Conservation (phyloP, 2,797 vertebrate species). For the Leptatherina wallacei region DNA sequence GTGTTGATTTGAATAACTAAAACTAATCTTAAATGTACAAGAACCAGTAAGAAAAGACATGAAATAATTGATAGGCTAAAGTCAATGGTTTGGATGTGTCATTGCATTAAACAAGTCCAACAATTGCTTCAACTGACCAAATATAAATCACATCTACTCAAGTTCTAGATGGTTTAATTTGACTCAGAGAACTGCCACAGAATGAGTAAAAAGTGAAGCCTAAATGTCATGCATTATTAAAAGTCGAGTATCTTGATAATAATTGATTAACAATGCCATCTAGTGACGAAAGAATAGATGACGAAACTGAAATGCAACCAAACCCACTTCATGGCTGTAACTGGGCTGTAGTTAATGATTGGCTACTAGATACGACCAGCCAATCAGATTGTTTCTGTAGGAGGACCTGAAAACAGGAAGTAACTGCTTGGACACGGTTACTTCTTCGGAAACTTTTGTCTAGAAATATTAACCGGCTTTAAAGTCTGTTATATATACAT, state of each 20-base stretch:
- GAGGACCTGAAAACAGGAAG: constrained; percentile 56
- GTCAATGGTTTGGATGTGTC: not conserved
- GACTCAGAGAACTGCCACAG: not conserved
- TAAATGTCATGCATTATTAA: not conserved
- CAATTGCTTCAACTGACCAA: not conserved
- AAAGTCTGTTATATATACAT: not conserved
- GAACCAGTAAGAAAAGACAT: not conserved
- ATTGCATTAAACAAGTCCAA: not conserved
- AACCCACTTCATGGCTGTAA: constrained; percentile 11
- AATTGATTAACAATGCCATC: constrained; percentile 77
- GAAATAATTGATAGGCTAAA: too few species aligned
- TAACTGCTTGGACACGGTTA: constrained; percentile 7
- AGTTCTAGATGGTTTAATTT: not conserved
- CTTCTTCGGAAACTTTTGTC: constrained; percentile 60
- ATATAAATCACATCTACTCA: not conserved
- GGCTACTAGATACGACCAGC: not conserved
- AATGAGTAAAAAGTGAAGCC: not conserved
- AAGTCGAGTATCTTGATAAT: not conserved
- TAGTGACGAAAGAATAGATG: constrained; percentile 62
- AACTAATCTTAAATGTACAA: not conserved
- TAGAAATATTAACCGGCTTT: not conserved
- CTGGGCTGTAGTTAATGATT: constrained; percentile 15
- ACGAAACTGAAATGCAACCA: constrained; percentile 30
- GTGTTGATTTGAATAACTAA: not conserved
- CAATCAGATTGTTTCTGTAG: constrained; percentile 53